A percentile compares a stretch with the other conserved stretches of the same genome.
Conservation (phyloP, 2,113 vertebrate genomes). For the Eptatretus burgeri region DNA sequence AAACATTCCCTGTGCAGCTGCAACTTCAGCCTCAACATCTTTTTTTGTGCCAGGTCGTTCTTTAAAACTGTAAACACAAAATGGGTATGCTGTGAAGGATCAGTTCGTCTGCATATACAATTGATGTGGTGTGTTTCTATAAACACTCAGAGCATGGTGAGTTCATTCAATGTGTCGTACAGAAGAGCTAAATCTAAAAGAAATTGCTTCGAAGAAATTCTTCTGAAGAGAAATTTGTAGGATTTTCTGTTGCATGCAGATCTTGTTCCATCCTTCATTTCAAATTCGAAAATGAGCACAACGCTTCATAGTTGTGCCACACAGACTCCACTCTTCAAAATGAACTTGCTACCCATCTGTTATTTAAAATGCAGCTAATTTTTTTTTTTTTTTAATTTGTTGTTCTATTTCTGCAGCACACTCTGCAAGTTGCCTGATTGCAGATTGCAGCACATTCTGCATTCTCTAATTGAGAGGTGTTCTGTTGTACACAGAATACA, state of each 20-base stretch:
- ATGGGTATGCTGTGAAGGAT: not conserved
- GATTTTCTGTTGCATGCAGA: too few species aligned
- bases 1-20: slow-evolving; percentile 1
- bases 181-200: not conserved
- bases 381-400: not conserved
- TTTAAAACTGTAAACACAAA: not conserved
- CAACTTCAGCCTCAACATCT: slow-evolving; percentile 1
- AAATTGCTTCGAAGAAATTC: not conserved
- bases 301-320: too few species aligned
- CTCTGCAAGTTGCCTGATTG: slow-evolving; percentile 7
- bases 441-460: too few species aligned
- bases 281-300: too few species aligned
- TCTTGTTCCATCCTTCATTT: too few species aligned
- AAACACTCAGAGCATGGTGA: slow-evolving; percentile 3
- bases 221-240: too few species aligned
- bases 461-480: not conserved
- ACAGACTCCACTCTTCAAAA: too few species aligned
- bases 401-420: slow-evolving; percentile 5
- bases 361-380: slow-evolving; percentile 5
- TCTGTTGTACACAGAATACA: slow-evolving; percentile 4
- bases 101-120: too few species aligned
- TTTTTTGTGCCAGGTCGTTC: not conserved
- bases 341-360: not conserved
- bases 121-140: not conserved
- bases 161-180: slow-evolving; percentile 7